phyloP scores from a whole-genome alignment of 1,140 invertebrate species.

The Theocolax elegans region DNA sequence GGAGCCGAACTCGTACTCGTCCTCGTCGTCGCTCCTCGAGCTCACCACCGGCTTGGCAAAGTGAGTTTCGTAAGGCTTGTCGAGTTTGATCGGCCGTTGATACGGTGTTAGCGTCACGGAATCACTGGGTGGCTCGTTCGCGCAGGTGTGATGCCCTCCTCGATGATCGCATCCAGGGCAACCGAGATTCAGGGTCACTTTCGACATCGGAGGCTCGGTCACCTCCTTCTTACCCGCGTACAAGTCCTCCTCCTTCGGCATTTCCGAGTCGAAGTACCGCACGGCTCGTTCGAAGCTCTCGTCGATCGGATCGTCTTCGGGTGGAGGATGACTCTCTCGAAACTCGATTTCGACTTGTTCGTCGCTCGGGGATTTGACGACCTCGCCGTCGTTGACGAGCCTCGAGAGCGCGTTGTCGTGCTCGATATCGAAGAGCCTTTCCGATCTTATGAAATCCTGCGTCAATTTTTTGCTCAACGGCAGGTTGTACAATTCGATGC shows the following conservation, averaged over 20 bases:
- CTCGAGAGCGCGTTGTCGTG: slow-evolving; percentile 57
- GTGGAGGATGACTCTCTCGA: slow-evolving; percentile 43
- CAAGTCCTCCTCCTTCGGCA: slow-evolving; percentile 28
- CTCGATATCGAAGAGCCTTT: slow-evolving; percentile 57
- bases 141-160: slow-evolving; percentile 30
- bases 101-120: neutral
- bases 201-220: slow-evolving; percentile 58
- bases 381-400: slow-evolving; percentile 58
- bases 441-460: slow-evolving; percentile 55
- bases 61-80: slow-evolving; percentile 49
- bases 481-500: slow-evolving; percentile 56
- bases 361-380: slow-evolving; percentile 53
- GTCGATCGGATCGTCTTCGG: slow-evolving; percentile 20
- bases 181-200: slow-evolving; percentile 47
- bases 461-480: slow-evolving; percentile 57
- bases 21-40: slow-evolving; percentile 53
- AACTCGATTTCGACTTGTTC: slow-evolving; percentile 58
- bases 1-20: slow-evolving; percentile 58
- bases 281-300: slow-evolving; percentile 53
- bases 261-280: slow-evolving; percentile 50
- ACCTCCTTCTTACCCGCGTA: slow-evolving; percentile 55
- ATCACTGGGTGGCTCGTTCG: slow-evolving; percentile 6
- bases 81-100: neutral
- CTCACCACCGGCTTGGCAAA: slow-evolving; percentile 52
- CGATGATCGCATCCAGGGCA: slow-evolving; percentile 58